Base-by-base conservation (phyloP, 2,888 invertebrate genomes). In the Spodoptera picta region DNA sequence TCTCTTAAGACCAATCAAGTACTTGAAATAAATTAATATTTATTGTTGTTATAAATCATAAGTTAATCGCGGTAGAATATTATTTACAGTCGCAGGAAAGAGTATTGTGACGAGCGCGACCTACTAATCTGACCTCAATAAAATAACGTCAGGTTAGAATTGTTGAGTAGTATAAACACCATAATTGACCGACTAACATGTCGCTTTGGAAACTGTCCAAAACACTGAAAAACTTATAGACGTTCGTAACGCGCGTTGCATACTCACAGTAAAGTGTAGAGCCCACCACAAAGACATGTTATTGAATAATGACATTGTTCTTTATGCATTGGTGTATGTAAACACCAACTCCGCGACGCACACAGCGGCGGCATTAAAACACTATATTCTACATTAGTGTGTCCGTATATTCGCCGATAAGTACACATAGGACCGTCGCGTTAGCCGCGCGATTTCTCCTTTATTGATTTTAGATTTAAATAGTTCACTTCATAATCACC, bases 271-370 rank as follows among this genome's bases (percentile, higher is more conserved):
- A 83, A 84, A 85, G 82, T 85, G 83, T 87, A 88, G 83, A 85
- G 81, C 52, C 72, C 31, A 75, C 79, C 67, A 75, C 69, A 73
- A 69, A 78, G 82, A 86, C 85, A 82, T 83, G 87, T 72, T 79
- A 90, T 86, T 88, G 88, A 87, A 89, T 89, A 90, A 91, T 90
- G 89, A 90, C 90, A 90, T 90, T 91, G 92, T 90, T 90, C 88
- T 86, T 86, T 80, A 85, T 85, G 83, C 81, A 84, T 74, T 77
- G 76, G 91, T 91, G 90, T 89, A 90, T 88, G 89, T 89, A 92
- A 92, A 91, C 88, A 92, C 70, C 65, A 51, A 69, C 67, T 72
- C 65, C 72, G 67, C 64, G 65, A 69, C 82, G 79, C 87, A 86
- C 90, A 87, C 89, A 82, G 77, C 60, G 57, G 65, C 54, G 59